These are phyloP conservation scores for Chionomys nivalis DNA, from an alignment of 2,113 vertebrate genomes.

Conservation along the genomic window DNA sequence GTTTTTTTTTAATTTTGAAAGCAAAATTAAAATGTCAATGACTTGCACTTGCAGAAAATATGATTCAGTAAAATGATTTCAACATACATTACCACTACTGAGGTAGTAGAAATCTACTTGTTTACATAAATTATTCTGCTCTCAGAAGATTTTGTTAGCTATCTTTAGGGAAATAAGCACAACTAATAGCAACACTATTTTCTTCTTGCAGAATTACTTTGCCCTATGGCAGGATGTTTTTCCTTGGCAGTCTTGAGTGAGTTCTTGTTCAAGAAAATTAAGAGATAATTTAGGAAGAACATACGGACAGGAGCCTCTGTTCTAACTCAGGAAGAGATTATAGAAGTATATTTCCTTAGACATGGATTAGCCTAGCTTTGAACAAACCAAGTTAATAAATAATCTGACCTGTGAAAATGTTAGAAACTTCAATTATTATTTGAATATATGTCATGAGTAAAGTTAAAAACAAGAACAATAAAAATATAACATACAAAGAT, in stretches of 20 bases:
- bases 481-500: neutral
- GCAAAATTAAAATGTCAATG: neutral
- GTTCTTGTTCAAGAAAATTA: neutral
- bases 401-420: neutral
- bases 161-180: neutral
- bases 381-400: neutral
- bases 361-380: neutral
- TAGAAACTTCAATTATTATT: neutral
- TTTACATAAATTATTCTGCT: neutral
- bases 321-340: neutral
- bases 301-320: neutral
- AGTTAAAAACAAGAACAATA: neutral
- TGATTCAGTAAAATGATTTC: neutral
- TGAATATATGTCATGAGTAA: neutral
- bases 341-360: neutral
- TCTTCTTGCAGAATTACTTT: neutral
- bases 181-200: neutral
- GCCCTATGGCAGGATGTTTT: neutral
- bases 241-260: neutral
- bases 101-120: neutral
- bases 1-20: neutral
- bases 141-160: neutral
- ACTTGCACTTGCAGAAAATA: neutral
- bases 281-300: constrained; percentile 20
- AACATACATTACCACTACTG: neutral